A percentile compares a stretch with the other conserved stretches of the same genome.
phyloP scores from a whole-genome alignment of 2,797 vertebrate species.

The Sylvilagus floridanus region DNA sequence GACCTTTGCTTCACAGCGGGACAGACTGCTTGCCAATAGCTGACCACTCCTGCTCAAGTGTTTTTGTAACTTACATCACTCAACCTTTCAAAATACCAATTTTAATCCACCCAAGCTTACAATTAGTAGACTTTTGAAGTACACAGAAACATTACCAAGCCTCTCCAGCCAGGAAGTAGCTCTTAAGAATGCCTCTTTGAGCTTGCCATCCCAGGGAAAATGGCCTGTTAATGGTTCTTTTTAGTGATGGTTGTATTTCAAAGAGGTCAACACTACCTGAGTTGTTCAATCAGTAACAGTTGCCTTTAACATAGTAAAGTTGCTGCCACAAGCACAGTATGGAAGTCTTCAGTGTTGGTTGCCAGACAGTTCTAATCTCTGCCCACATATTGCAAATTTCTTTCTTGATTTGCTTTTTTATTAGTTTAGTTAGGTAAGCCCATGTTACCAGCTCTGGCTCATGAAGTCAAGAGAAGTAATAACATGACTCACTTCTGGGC shows the following conservation, averaged over 20 bases:
- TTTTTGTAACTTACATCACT: constrained; percentile 60
- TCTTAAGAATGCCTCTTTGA: constrained; percentile 18
- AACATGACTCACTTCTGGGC: background rate
- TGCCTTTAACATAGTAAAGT: constrained; percentile 12
- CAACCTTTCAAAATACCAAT: constrained; percentile 39
- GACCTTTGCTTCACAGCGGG: background rate
- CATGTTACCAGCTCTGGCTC: background rate
- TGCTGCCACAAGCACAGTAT: background rate
- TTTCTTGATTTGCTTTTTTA: background rate
- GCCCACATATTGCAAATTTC: background rate
- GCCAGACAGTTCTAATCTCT: constrained; percentile 10
- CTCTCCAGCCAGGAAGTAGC: background rate
- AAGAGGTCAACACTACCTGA: constrained; percentile 32
- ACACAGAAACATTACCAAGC: constrained; percentile 22
- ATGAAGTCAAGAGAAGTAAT: constrained; percentile 20
- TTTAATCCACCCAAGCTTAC: constrained; percentile 58
- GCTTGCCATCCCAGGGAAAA: background rate
- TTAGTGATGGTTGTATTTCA: constrained; percentile 55
- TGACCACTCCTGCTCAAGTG: constrained; percentile 16
- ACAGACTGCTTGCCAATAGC: background rate
- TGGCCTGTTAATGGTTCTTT: constrained; percentile 10
- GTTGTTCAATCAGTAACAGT: constrained; percentile 36
- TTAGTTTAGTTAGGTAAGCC: constrained; percentile 3
- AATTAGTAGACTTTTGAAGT: constrained; percentile 59
- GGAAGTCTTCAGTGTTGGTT: background rate